Evolutionary conservation across 2,888 invertebrate species (phyloP).

Genomic region (Ischnura elegans): DNA sequence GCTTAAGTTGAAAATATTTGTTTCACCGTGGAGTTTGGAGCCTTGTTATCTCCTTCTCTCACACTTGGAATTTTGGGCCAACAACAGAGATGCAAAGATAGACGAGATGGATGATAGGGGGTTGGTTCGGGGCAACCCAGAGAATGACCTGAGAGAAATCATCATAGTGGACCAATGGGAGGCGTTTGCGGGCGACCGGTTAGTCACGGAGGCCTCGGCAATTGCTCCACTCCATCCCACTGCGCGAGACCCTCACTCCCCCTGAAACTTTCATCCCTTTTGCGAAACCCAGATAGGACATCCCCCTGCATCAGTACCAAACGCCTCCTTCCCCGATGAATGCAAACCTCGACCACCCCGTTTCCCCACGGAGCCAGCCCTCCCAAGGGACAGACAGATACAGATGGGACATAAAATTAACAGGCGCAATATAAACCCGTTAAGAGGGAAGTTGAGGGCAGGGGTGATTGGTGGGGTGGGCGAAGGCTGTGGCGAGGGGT

Average conservation of each 20-base stretch:
- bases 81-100: constrained; percentile 7
- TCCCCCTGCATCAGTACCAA: background rate
- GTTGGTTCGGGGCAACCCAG: background rate
- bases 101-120: background rate
- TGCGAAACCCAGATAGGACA: background rate
- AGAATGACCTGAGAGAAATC: background rate
- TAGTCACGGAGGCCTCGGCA: constrained; percentile 46
- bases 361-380: background rate
- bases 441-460: constrained; percentile 65
- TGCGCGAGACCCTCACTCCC: background rate
- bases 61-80: too few species aligned
- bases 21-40: too few species aligned
- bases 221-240: background rate
- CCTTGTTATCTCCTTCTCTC: too few species aligned
- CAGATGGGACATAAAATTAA: constrained; percentile 67
- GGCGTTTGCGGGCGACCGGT: constrained; percentile 47
- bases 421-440: constrained; percentile 67
- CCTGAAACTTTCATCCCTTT: background rate
- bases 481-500: background rate
- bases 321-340: background rate
- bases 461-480: background rate
- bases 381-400: constrained; percentile 49
- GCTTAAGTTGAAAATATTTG: too few species aligned
- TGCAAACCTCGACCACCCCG: background rate
- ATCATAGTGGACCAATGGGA: constrained; percentile 41